Conservation (phyloP, 2,113 vertebrate species). For the Notothenia coriiceps region DNA sequence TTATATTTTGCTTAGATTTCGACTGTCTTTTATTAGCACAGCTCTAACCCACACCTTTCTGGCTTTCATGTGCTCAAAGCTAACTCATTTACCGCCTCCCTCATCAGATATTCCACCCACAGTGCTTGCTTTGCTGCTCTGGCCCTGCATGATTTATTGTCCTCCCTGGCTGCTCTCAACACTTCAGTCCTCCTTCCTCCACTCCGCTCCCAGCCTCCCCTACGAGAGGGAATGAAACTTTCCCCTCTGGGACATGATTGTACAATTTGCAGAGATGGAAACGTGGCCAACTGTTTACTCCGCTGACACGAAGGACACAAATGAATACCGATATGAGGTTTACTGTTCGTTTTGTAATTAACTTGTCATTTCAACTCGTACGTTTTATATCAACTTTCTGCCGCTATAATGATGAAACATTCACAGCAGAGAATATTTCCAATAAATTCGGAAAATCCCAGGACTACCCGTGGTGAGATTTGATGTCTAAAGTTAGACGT, state of each 20-base stretch:
- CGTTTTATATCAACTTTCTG: background rate
- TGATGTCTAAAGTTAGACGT: constrained; percentile 27
- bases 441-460: constrained; percentile 4
- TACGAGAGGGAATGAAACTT: constrained; percentile 43
- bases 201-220: constrained; percentile 16
- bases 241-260: constrained; percentile 30
- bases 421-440: constrained; percentile 15
- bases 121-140: constrained; percentile 27
- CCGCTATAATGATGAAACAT: background rate
- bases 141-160: constrained; percentile 70
- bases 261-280: constrained; percentile 29
- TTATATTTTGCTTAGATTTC: background rate
- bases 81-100: constrained; percentile 12
- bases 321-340: background rate
- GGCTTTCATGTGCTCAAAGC: constrained; percentile 6
- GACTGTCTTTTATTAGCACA: constrained; percentile 16
- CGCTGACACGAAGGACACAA: constrained; percentile 9
- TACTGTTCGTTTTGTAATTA: constrained; percentile 44
- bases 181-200: constrained; percentile 19
- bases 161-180: constrained; percentile 42
- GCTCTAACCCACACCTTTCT: constrained; percentile 14
- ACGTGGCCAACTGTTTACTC: constrained; percentile 13
- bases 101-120: constrained; percentile 51
- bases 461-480: constrained; percentile 20
- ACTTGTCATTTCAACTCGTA: constrained; percentile 26